A percentile compares a stretch with the other conserved stretches of the same genome.
Conservation (phyloP, 2,113 vertebrate species). For the Gambusia affinis region DNA sequence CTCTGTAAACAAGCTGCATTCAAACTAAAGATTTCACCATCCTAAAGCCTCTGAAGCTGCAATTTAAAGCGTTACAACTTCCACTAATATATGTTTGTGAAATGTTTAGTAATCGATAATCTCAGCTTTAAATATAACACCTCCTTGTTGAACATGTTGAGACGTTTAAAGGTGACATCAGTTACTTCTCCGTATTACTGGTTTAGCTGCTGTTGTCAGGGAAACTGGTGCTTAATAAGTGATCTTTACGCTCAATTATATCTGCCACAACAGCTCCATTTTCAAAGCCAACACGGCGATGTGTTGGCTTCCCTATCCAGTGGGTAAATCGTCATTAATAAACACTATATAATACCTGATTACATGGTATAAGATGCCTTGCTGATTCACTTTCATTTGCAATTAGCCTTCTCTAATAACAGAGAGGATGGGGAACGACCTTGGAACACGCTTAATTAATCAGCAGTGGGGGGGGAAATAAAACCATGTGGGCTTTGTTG, state of each 20-base stretch:
- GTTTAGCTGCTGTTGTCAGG: not conserved
- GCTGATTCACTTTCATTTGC: conserved; percentile 36
- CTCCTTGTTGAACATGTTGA: not conserved
- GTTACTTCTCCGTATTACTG: not conserved
- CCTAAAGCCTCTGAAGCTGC: too few species aligned
- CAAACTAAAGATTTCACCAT: too few species aligned
- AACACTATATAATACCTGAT: conserved; percentile 4
- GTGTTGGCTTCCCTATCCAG: not conserved
- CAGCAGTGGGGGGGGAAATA: conserved; percentile 7
- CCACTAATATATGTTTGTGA: too few species aligned
- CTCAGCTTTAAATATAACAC: not conserved
- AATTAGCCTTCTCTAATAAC: conserved; percentile 28
- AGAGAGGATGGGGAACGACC: conserved; percentile 16
- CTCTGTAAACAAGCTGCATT: too few species aligned
- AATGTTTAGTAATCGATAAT: too few species aligned
- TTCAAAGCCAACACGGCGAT: not conserved
- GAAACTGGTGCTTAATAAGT: not conserved
- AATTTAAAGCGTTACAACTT: too few species aligned
- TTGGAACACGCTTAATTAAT: conserved; percentile 26
- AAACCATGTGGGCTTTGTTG: conserved; percentile 25
- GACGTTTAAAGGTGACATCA: not conserved
- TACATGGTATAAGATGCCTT: conserved; percentile 24
- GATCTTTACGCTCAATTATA: conserved; percentile 14
- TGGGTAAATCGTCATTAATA: not conserved
- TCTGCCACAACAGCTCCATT: conserved; percentile 6